Percentiles rank a stretch among this genome's conserved stretches.
Evolutionary conservation across 2,888 invertebrate genomes (phyloP).

Genomic region (Cosmia pyralina): DNA sequence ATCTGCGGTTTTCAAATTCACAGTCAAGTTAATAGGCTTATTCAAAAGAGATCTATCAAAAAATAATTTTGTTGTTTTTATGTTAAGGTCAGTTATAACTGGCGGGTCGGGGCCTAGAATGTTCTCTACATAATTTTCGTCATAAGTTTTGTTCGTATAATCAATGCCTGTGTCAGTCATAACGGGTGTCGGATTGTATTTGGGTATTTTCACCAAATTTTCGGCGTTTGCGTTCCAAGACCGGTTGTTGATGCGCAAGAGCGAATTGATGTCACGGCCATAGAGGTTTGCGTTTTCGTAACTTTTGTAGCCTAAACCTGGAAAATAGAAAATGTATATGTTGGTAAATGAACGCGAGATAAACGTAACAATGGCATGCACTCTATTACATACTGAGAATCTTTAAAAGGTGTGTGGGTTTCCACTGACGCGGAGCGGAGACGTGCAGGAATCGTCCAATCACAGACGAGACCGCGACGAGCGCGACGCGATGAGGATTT

Average conservation of each 20-base stretch:
- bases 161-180: constrained; percentile 78
- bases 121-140: constrained; percentile 74
- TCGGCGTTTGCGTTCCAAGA: constrained; percentile 70
- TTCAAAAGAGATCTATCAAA: constrained; percentile 72
- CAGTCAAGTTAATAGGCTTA: constrained; percentile 74
- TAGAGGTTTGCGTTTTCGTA: constrained; percentile 74
- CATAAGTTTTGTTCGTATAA: constrained; percentile 76
- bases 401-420: no score
- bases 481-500: no score
- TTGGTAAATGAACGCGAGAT: neutral
- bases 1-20: constrained; percentile 75
- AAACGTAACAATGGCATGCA: no score
- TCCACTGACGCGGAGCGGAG: no score
- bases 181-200: constrained; percentile 74
- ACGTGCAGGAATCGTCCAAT: no score
- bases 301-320: constrained; percentile 81
- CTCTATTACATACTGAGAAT: no score
- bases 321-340: neutral
- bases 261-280: constrained; percentile 78
- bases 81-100: constrained; percentile 73
- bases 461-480: no score
- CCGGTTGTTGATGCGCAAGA: constrained; percentile 75
- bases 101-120: constrained; percentile 82
- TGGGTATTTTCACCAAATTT: constrained; percentile 70
- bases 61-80: constrained; percentile 71